Evolutionary conservation across 1,140 invertebrate genomes (phyloP).

Genomic region (Eulimnadia texana): DNA sequence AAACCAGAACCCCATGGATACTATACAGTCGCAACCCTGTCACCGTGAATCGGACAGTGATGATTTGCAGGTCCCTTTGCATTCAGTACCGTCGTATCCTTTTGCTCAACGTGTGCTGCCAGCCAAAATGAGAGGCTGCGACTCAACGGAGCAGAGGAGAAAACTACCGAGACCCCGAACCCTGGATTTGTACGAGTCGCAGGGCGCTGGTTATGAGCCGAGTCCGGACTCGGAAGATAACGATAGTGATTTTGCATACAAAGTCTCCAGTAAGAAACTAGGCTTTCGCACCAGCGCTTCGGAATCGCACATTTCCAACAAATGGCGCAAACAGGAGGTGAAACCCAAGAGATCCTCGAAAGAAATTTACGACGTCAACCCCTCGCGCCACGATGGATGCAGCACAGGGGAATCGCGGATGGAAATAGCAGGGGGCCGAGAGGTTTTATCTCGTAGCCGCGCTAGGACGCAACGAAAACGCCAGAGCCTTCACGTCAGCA

Average conservation of each 20-base stretch:
- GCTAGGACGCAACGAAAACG: conserved; percentile 6
- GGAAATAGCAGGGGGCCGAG: conserved; percentile 71
- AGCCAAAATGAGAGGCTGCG: background rate
- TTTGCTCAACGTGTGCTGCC: background rate
- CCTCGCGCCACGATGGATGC: conserved; percentile 1
- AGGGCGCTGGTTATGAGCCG: conserved; percentile 14
- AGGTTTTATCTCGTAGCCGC: conserved; percentile 61
- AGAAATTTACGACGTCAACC: conserved; percentile 10
- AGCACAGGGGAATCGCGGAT: conserved; percentile 42
- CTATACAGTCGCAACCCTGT: background rate
- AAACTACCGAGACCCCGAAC: conserved; percentile 6
- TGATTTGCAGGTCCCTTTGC: background rate
- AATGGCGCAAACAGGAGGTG: conserved; percentile 2
- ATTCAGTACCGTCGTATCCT: background rate
- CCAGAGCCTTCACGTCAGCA: background rate
- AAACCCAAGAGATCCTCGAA: conserved; percentile 1
- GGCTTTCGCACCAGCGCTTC: conserved; percentile 6
- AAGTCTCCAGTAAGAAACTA: background rate
- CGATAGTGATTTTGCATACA: background rate
- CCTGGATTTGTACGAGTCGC: background rate
- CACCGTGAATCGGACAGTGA: background rate
- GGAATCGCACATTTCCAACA: conserved; percentile 2
- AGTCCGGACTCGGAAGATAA: conserved; percentile 13
- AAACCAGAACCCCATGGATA: background rate
- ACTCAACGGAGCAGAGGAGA: background rate